These are phyloP conservation scores for Cyprinus carpio DNA, from an alignment of 2,113 vertebrate species.

Conservation along the genomic window DNA sequence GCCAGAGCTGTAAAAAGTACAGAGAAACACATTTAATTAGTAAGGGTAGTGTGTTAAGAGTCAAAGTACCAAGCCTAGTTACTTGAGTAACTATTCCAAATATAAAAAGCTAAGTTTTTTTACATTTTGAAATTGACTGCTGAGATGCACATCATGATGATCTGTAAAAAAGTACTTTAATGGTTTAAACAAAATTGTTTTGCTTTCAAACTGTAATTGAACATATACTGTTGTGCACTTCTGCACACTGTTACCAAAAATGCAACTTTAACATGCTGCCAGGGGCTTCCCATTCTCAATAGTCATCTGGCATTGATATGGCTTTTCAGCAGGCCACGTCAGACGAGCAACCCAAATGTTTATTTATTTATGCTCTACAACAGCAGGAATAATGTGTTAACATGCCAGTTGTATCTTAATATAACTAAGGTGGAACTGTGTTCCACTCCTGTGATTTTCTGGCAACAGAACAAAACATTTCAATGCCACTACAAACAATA, in stretches of 20 bases:
- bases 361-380: constrained; percentile 57
- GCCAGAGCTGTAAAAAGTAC: background rate
- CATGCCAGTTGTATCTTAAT: constrained; percentile 12
- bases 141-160: too few species aligned
- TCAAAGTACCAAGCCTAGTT: background rate
- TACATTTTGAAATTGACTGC: background rate
- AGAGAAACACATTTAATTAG: background rate
- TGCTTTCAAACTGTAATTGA: background rate
- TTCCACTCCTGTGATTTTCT: background rate
- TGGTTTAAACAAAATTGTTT: background rate
- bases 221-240: background rate
- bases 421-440: background rate
- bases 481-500: background rate
- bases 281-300: constrained; percentile 41
- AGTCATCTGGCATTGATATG: constrained; percentile 56
- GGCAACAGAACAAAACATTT: background rate
- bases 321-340: constrained; percentile 41
- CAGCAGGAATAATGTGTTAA: constrained; percentile 47
- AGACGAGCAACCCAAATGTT: constrained; percentile 37
- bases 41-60: background rate
- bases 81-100: too few species aligned
- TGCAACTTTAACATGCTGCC: constrained; percentile 41
- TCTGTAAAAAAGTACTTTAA: too few species aligned
- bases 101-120: background rate
- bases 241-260: background rate